Evolutionary conservation across 64 coral and sea anemone species (phyloP), one percentile per base, ranked within the genome.

Genomic region (Hydrozoanthus tunicans): DNA sequence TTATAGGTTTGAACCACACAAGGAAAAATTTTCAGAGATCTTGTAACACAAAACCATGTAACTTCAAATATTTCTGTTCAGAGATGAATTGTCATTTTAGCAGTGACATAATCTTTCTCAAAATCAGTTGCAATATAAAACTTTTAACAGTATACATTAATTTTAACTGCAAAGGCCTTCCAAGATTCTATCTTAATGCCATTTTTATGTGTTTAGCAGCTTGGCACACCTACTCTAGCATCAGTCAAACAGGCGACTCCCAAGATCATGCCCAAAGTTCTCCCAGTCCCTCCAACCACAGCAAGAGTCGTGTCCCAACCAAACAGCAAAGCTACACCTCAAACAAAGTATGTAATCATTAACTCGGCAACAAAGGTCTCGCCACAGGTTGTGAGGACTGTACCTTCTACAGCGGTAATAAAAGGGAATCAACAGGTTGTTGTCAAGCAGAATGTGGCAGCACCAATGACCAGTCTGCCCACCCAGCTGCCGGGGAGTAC

Each of bases 211-310:
- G 13, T 32, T 51, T 26, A 88, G 84, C 84, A 13, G 74, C 11
- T 56, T 14, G 54, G 56, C 14, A 10, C 51, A 13, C 11, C 54
- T 7, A 12, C 54, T 59, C 69, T 60, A 59, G 55, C 67, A n/a
- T 70, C 84, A 9, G 84, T 74, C 70, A 88, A 70, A 69, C 84
- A 88, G n/a, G 74, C 70, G 15, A 88, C 69, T 32, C 84, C 84
- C 60, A 67, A 88, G 56, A 88, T 88, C 59, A 70, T 58, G 4
- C 84, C 69, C 0, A 88, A 58, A 70, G 20, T 88, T 12, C 11
- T 32, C 23, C 25, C 84, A 26, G 56, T 88, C 6, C 14, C 84
- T 27, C 79, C 79, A 12, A n/a, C 54, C 6, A 24, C 26, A 53
- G 23, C 54, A 7, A 11, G 68, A 23, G 26, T 88, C 53, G 61